Evolutionary conservation across 2,113 vertebrate genomes (phyloP), one percentile per base, ranked within the genome.

Genomic region (Helogale parvula): DNA sequence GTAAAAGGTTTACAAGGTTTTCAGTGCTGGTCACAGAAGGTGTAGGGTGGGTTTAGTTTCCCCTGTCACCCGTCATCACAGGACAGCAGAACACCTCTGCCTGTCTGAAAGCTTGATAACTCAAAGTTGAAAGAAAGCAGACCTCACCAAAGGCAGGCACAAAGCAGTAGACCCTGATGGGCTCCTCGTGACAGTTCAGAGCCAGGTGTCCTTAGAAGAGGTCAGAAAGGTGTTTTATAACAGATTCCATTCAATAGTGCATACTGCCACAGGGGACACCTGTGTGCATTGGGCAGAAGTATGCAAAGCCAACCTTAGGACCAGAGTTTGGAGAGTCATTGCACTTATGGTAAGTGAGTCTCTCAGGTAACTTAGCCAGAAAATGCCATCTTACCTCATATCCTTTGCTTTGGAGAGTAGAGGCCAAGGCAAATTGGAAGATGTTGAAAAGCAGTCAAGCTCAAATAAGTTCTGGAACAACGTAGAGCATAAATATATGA

Each of bases 381-480:
- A 90, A 31, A 41, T 0, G 2, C 54, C 45, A 9, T 25, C 81
- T 35, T 68, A 52, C 82, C 88, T 84, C 7, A 2, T 14, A 7
- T 16, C 31, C 23, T 81, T 76, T 63, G 25, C 54, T 83, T 47
- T 86, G 17, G 23, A 38, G 29, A 82, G 47, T 52, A 15, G 68
- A 35, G 47, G 60, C 31, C 33, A 72, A 92, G 38, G 14, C 86
- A 38, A 17, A 54, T 94, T 76, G 84, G 80, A 96, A 96, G 74
- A 88, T 63, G 57, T 72, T 84, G 35, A 76, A 89, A 95, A 93
- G 52, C 82, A 74, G n/a, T 85, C 81, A 54, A 1, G 8, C n/a
- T 86, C 14, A 72, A 91, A 19, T 33, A 77, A 83, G 21, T 71
- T 77, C 85, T 84, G 74, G 15, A 89, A 83, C 68, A 27, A 47